These are phyloP conservation scores for Scaptodrosophila latifasciaeformis DNA, from an alignment of 2,888 invertebrate species.

Conservation along the genomic window DNA sequence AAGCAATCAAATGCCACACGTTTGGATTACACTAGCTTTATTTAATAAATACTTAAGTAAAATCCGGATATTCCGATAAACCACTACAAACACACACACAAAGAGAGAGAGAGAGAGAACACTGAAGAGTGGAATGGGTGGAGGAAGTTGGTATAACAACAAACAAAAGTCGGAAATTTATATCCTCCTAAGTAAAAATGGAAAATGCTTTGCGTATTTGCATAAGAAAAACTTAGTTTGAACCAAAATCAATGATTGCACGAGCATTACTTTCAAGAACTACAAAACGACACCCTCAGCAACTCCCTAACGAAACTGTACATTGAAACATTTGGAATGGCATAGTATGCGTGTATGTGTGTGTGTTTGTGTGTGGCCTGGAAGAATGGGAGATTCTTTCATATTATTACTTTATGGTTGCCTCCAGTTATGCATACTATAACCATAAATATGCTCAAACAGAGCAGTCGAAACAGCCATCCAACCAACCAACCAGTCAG, in stretches of 20 bases:
- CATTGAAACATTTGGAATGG: slow-evolving; percentile 42
- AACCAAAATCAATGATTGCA: slow-evolving; percentile 67
- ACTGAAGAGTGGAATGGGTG: too few species aligned
- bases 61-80: slow-evolving; percentile 42
- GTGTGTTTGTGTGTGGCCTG: slow-evolving; percentile 10
- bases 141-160: neutral
- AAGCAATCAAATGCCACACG: too few species aligned
- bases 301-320: slow-evolving; percentile 29
- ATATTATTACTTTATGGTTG: slow-evolving; percentile 66
- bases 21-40: slow-evolving; percentile 5
- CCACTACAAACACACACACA: slow-evolving; percentile 25
- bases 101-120: neutral
- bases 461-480: slow-evolving; percentile 23
- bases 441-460: slow-evolving; percentile 60
- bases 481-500: too few species aligned
- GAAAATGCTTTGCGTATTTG: slow-evolving; percentile 61
- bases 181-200: slow-evolving; percentile 31
- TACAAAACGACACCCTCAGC: slow-evolving; percentile 18
- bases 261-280: slow-evolving; percentile 50
- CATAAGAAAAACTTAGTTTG: slow-evolving; percentile 62
- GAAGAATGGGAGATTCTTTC: slow-evolving; percentile 30
- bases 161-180: neutral
- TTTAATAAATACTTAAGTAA: slow-evolving; percentile 56
- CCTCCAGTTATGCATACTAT: slow-evolving; percentile 67
- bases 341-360: neutral